Base-by-base conservation (phyloP, 2,888 invertebrate species). In the Acleris emargana region DNA sequence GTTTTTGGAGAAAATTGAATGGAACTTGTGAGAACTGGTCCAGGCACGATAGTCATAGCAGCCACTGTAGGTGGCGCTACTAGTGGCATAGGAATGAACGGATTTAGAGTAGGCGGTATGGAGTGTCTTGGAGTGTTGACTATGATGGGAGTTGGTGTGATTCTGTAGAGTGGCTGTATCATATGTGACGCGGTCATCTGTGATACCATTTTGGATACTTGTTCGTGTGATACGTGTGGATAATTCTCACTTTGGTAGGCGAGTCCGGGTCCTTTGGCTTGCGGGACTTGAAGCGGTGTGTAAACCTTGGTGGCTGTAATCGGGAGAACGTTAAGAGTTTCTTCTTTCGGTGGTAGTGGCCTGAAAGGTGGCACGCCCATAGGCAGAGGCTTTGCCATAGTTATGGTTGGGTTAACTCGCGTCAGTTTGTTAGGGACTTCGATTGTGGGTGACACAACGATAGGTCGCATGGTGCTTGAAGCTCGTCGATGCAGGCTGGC, bases 291-390 rank as follows among this genome's bases (percentile, higher is more conserved):
- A 28, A 87, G 80, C n/a, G 89, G 86, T 42, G 86, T 76, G 80
- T 85, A 87, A 55, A 79, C 78, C 71, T 87, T 85, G 47, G 90
- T 81, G 67, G 76, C 72, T 53, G 87, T 74, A 62, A 93, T 83
- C 17, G 94, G 94, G 53, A 93, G 80, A 28, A 93, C 93, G 77
- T 91, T 87, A 62, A 94, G 91, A 7, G 94, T 94, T 25, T 91
- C 91, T 70, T 92, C 91, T 77, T 92, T 92, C 3, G 95, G 94
- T 51, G 97, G 96, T 70, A 97, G 93, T 0, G 97, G 97, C 78
- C 94, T 96, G 86, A 97, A 97, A 0, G 96, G 95, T 42, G 97
- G 97, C 9, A 97, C 94, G 9, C 94, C 94, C 85, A 94, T 87
- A 3, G 93, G 91, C 73, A 93, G 81, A 0, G 94, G 93, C 59